Evolutionary conservation across 2,888 invertebrate genomes (phyloP).

Genomic region (Galeopsomyia nigrocyanea): DNA sequence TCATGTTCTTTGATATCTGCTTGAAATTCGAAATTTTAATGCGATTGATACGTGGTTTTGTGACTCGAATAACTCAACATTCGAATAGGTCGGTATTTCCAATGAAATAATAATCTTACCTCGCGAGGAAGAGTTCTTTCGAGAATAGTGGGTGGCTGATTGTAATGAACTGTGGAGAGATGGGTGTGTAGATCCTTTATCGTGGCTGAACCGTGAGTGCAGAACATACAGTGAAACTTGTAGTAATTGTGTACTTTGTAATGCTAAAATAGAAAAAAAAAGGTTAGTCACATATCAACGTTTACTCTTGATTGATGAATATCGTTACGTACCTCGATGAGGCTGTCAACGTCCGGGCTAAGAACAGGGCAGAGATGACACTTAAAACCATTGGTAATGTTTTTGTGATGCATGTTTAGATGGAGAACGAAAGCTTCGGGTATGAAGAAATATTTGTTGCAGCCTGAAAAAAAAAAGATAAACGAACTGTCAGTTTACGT

Average conservation of each 20-base stretch:
- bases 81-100: no score
- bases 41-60: no score
- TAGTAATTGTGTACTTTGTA: conserved; percentile 68
- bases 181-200: conserved; percentile 69
- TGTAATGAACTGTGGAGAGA: conserved; percentile 68
- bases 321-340: conserved; percentile 55
- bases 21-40: conserved; percentile 25
- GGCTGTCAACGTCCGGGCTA: conserved; percentile 50
- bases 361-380: conserved; percentile 69
- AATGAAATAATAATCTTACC: conserved; percentile 47
- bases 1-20: conserved; percentile 54
- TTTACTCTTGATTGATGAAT: conserved; percentile 5
- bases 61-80: no score
- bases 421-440: conserved; percentile 63
- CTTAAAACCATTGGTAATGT: conserved; percentile 50
- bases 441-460: conserved; percentile 63
- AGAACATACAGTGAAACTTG: conserved; percentile 71
- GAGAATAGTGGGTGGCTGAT: conserved; percentile 64
- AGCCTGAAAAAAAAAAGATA: conserved; percentile 54
- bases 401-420: conserved; percentile 59
- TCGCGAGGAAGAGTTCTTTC: conserved; percentile 60
- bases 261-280: conserved; percentile 60
- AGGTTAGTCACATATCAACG: no score
- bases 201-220: conserved; percentile 65
- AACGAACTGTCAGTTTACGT: background rate